Conservation (phyloP, 92 coral and sea anemone species). For the Bergia puertoricense region DNA sequence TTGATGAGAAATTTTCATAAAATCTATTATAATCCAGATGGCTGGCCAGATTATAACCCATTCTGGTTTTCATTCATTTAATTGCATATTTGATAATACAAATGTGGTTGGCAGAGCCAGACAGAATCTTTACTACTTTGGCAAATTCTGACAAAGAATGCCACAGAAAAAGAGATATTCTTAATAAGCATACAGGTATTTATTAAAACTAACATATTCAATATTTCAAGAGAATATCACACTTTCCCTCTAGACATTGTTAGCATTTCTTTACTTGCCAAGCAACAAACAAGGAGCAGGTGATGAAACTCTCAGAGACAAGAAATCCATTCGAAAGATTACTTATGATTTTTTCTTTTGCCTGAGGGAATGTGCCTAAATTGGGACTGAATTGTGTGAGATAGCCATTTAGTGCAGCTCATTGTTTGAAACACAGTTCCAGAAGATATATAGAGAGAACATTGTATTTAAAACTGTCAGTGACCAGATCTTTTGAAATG, state of each 20-base stretch:
- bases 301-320: slow-evolving; percentile 9
- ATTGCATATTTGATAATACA: slow-evolving; percentile 44
- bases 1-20: slow-evolving; percentile 48
- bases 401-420: slow-evolving; percentile 37
- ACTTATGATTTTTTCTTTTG: slow-evolving; percentile 1
- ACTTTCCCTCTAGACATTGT: slow-evolving; percentile 35
- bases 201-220: slow-evolving; percentile 35
- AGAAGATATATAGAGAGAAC: slow-evolving; percentile 25
- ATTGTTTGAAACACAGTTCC: slow-evolving; percentile 22
- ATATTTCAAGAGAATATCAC: slow-evolving; percentile 31
- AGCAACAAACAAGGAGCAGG: slow-evolving; percentile 29
- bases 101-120: slow-evolving; percentile 36
- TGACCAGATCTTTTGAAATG: slow-evolving; percentile 36
- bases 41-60: slow-evolving; percentile 43
- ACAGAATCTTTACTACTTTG: slow-evolving; percentile 29
- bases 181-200: slow-evolving; percentile 17
- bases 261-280: slow-evolving; percentile 30
- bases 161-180: slow-evolving; percentile 12
- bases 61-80: slow-evolving; percentile 46
- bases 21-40: slow-evolving; percentile 45
- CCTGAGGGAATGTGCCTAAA: slow-evolving; percentile 46
- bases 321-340: slow-evolving; percentile 16
- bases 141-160: slow-evolving; percentile 10
- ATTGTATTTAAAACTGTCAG: slow-evolving; percentile 41
- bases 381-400: slow-evolving; percentile 26